A percentile compares a stretch with the other conserved stretches of the same genome.
Evolutionary conservation across 2,113 vertebrate species (phyloP).

Genomic region (Xiphophorus maculatus): DNA sequence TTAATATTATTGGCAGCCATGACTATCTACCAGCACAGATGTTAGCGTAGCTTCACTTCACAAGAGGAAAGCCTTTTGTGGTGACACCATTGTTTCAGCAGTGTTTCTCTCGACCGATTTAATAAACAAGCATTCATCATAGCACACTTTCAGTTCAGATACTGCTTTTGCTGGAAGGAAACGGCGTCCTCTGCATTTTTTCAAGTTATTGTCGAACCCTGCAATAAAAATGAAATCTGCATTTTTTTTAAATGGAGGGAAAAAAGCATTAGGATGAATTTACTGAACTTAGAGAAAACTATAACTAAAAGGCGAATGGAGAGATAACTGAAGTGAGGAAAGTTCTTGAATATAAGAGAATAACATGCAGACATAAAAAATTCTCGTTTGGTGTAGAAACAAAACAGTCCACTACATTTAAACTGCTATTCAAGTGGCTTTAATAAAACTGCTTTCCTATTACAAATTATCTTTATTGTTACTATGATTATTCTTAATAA

Average conservation of each 20-base stretch:
- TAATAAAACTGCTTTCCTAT: too few relatives aligned
- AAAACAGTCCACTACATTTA: too few relatives aligned
- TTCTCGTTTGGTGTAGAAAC: background rate
- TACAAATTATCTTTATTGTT: background rate
- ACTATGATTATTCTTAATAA: background rate
- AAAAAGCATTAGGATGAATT: background rate
- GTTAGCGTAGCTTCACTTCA: slow-evolving; percentile 48
- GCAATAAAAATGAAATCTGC: slow-evolving; percentile 11
- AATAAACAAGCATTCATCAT: slow-evolving; percentile 57
- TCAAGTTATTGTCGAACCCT: slow-evolving; percentile 7
- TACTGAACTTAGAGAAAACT: background rate
- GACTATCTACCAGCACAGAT: slow-evolving; percentile 64
- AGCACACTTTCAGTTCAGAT: slow-evolving; percentile 19
- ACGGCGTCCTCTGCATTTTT: slow-evolving; percentile 14
- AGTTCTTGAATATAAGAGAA: background rate
- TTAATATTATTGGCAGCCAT: slow-evolving; percentile 66
- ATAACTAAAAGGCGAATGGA: background rate
- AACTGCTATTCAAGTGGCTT: too few relatives aligned
- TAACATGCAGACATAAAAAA: background rate
- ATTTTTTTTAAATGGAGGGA: too few relatives aligned
- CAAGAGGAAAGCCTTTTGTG: slow-evolving; percentile 40
- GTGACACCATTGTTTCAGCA: slow-evolving; percentile 56
- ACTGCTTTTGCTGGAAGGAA: slow-evolving; percentile 40
- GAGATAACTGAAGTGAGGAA: background rate
- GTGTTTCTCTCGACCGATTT: slow-evolving; percentile 49